phyloP scores from a whole-genome alignment of 2,888 invertebrate genomes.

The Malacosoma neustria region DNA sequence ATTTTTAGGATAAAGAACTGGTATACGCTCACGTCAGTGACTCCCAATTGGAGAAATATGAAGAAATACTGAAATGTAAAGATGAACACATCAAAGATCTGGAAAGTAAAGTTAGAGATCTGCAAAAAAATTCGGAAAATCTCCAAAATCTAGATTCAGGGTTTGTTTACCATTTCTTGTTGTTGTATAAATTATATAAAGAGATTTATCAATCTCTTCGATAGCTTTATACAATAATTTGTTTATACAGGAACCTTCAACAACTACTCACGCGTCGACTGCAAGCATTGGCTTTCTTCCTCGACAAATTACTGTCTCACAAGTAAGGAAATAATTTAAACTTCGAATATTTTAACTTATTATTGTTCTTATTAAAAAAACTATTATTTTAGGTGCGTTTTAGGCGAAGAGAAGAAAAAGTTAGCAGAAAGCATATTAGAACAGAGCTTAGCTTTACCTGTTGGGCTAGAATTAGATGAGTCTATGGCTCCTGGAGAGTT shows the following conservation, averaged over 20 bases:
- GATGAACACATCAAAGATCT: conserved; percentile 70
- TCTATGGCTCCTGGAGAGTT: conserved; percentile 61
- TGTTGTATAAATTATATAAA: neutral
- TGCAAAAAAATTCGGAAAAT: conserved; percentile 50
- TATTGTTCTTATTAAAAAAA: no score
- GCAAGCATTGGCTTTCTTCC: conserved; percentile 78
- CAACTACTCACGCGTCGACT: conserved; percentile 74
- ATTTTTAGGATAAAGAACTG: conserved; percentile 51
- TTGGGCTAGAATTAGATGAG: conserved; percentile 62
- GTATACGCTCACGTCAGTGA: conserved; percentile 57
- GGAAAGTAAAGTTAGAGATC: conserved; percentile 53
- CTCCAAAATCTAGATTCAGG: conserved; percentile 30
- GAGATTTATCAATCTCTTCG: neutral
- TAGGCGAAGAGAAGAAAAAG: conserved; percentile 65
- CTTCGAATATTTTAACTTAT: no score
- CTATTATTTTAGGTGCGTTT: conserved; percentile 56
- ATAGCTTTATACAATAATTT: conserved; percentile 2
- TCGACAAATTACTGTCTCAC: conserved; percentile 77
- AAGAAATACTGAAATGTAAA: conserved; percentile 68
- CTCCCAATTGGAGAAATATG: conserved; percentile 58
- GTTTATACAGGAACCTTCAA: conserved; percentile 57
- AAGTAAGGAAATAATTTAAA: conserved; percentile 74
- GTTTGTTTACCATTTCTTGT: neutral
- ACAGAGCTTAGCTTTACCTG: conserved; percentile 63
- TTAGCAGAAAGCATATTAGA: conserved; percentile 64